Evolutionary conservation across 1,140 invertebrate genomes (phyloP).

Genomic region (Meloidogyne floridensis): DNA sequence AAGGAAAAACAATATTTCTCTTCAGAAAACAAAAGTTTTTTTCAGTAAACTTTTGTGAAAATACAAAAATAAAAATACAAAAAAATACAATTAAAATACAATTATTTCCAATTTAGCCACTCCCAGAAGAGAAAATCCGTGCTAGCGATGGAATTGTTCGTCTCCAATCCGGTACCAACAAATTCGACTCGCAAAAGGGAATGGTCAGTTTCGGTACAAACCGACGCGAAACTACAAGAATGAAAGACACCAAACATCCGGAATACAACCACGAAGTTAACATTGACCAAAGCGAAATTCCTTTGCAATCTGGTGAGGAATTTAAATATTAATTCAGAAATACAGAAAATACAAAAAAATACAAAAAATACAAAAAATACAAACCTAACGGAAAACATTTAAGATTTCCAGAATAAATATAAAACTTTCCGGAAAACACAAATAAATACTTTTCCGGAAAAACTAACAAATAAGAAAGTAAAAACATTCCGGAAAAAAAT

Average conservation of each 20-base stretch:
- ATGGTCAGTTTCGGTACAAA: conserved; percentile 58
- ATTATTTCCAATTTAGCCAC: conserved; percentile 47
- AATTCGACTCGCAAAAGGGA: conserved; percentile 59
- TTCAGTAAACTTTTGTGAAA: not conserved
- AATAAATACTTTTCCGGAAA: too few species aligned
- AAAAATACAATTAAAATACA: conserved; percentile 5
- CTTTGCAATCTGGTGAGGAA: conserved; percentile 55
- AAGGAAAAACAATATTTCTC: too few species aligned
- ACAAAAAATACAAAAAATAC: too few species aligned
- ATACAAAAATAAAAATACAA: not conserved
- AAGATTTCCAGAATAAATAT: too few species aligned
- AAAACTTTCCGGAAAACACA: too few species aligned
- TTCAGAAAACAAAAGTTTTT: too few species aligned
- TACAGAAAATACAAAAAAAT: not conserved
- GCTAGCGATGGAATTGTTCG: conserved; percentile 64
- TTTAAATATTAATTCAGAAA: not conserved
- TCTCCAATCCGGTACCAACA: conserved; percentile 66
- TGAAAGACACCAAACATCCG: conserved; percentile 62
- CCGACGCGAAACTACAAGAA: conserved; percentile 65
- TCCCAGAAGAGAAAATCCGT: conserved; percentile 66
- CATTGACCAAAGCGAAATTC: conserved; percentile 62
- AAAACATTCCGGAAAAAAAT: too few species aligned
- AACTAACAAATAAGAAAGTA: too few species aligned
- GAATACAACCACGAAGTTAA: conserved; percentile 61
- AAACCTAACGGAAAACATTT: too few species aligned